phyloP scores from a whole-genome alignment of 1,140 invertebrate genomes.

The Drosophila busckii region DNA sequence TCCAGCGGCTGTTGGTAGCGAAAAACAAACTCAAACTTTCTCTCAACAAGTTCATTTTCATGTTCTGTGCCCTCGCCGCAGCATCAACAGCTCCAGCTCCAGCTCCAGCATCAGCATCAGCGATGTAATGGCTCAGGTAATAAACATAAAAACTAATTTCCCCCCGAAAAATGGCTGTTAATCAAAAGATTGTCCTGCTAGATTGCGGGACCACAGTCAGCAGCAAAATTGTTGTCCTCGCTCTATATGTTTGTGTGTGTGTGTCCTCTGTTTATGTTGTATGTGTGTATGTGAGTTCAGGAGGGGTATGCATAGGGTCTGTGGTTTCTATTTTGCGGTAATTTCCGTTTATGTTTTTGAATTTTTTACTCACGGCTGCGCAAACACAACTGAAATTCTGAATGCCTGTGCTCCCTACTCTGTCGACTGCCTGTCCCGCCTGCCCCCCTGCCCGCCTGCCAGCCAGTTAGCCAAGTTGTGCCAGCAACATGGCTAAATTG shows the following conservation, averaged over 20 bases:
- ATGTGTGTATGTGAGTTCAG: slow-evolving; percentile 9
- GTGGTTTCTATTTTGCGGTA: slow-evolving; percentile 75
- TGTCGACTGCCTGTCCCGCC: neutral
- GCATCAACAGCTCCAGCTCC: slow-evolving; percentile 49
- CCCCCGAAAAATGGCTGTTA: slow-evolving; percentile 69
- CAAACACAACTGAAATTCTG: slow-evolving; percentile 67
- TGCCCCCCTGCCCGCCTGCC: neutral
- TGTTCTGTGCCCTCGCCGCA: slow-evolving; percentile 18
- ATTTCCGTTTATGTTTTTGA: slow-evolving; percentile 77
- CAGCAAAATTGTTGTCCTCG: slow-evolving; percentile 1
- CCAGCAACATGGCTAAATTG: slow-evolving; percentile 22
- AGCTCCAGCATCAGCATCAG: too few species aligned
- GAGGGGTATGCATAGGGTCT: slow-evolving; percentile 38
- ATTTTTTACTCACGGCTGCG: slow-evolving; percentile 75
- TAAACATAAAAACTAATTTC: slow-evolving; percentile 78
- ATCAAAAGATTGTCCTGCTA: slow-evolving; percentile 76
- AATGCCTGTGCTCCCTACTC: slow-evolving; percentile 35
- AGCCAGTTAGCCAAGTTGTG: neutral
- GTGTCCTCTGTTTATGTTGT: slow-evolving; percentile 25
- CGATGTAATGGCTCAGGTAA: slow-evolving; percentile 70
- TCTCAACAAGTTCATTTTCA: slow-evolving; percentile 68
- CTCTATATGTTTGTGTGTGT: slow-evolving; percentile 22
- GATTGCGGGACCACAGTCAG: slow-evolving; percentile 48
- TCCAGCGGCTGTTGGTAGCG: too few species aligned
- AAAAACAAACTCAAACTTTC: too few species aligned